Base-by-base conservation (phyloP, 2,888 invertebrate genomes). In the Exephanes ischioxanthus region DNA sequence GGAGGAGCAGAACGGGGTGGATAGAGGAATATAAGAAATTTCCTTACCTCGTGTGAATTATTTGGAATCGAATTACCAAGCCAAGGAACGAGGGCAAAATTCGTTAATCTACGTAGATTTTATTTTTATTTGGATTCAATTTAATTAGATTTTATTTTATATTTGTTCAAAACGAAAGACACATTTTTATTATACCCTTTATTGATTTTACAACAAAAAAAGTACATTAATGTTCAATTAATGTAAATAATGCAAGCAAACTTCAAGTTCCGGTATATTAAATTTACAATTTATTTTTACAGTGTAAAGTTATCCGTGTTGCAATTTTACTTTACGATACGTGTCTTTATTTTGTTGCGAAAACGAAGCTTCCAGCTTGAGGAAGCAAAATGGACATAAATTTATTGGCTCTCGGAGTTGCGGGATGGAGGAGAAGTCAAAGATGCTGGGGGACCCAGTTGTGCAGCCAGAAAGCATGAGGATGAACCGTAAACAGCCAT, bases 401-500 rank as follows among this genome's bases (percentile, higher is more conserved):
- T 58, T 22, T 58, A 58, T 58, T n/a, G n/a, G 22, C 2, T 33
- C n/a, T 45, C n/a, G 33, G 9, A 55, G 45, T 73, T 68, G 51
- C 61, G 6, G 51, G 51, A 70, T 33, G 53, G 22, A 41, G 7
- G 19, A 48, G n/a, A 48, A 71, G 55, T 77, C 84, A 14, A 72
- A 80, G 72, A 72, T 48, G 76, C 58, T 55, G 33, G 33, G 16
- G 19, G 3, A 3, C 11, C 19, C 63, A 26, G 66, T 51, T 33
- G 14, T n/a, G 45, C 45, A 19, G 61, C 48, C 19, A 26, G 45
- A 75, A 30, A 19, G 66, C 51, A 66, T 37, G 33, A 11, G 58
- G 53, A 80, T 81, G 19, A 84, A 80, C 58, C 67, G 68, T 82
- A 79, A 78, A 70, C 78, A 71, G 73, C 14, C 51, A 71, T 76